These are phyloP conservation scores for Scomber colias DNA, from an alignment of 2,113 vertebrate genomes.

Conservation along the genomic window DNA sequence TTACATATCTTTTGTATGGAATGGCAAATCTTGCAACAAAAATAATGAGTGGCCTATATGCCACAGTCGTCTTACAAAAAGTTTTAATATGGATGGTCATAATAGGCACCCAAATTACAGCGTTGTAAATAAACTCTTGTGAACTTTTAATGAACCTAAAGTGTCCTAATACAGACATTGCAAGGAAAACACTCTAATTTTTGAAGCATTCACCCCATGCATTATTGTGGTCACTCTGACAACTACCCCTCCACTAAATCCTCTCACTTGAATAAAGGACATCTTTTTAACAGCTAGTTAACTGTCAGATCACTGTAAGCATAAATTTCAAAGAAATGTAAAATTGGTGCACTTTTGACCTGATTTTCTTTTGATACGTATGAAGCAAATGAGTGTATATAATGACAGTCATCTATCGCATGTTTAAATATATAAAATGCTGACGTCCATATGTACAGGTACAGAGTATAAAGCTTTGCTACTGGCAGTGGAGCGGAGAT, in stretches of 20 bases:
- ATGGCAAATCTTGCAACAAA: neutral
- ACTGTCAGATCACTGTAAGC: slow-evolving; percentile 28
- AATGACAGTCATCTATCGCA: slow-evolving; percentile 25
- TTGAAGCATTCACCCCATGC: slow-evolving; percentile 14
- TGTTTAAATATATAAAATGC: slow-evolving; percentile 48
- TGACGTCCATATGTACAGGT: slow-evolving; percentile 41
- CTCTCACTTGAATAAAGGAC: slow-evolving; percentile 31
- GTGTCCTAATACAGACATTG: neutral
- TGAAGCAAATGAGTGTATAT: slow-evolving; percentile 25
- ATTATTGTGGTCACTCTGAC: slow-evolving; percentile 18
- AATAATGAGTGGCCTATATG: neutral
- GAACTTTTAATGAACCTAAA: slow-evolving; percentile 4
- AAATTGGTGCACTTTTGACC: slow-evolving; percentile 50
- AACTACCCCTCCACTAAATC: slow-evolving; percentile 33
- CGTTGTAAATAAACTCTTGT: neutral
- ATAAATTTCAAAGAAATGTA: slow-evolving; percentile 58
- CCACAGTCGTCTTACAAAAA: slow-evolving; percentile 18
- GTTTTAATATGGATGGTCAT: too few relatives aligned
- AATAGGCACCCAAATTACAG: neutral
- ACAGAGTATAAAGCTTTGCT: slow-evolving; percentile 40
- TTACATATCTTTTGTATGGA: neutral
- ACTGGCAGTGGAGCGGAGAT: slow-evolving; percentile 25
- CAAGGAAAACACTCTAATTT: slow-evolving; percentile 15
- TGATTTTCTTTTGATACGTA: slow-evolving; percentile 43
- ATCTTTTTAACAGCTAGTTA: slow-evolving; percentile 31